Evolutionary conservation across 2,113 vertebrate genomes (phyloP).

Genomic region (Hydrochoerus hydrochaeris): DNA sequence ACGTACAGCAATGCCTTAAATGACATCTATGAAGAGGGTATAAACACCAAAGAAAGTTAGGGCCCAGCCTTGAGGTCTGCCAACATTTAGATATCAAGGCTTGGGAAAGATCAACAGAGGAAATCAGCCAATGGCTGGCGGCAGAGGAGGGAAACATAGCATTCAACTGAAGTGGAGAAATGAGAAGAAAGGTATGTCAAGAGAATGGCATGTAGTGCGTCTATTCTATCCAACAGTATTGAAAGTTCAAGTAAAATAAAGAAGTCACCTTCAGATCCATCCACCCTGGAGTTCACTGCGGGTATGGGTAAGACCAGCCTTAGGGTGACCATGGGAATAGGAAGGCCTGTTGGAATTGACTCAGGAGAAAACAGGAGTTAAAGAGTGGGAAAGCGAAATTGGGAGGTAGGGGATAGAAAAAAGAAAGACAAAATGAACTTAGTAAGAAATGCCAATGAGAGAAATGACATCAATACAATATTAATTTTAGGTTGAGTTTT

Average conservation of each 20-base stretch:
- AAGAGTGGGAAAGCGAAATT: not conserved
- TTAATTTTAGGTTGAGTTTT: not conserved
- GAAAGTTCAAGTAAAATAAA: not conserved
- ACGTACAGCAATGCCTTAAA: not conserved
- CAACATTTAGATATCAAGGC: not conserved
- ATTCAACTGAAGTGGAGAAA: not conserved
- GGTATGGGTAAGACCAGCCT: not conserved
- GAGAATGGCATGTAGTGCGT: not conserved
- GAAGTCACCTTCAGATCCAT: not conserved
- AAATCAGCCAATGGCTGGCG: not conserved
- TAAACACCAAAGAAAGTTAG: not conserved
- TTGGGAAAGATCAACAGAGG: not conserved
- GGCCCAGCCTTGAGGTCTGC: not conserved
- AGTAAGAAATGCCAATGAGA: not conserved
- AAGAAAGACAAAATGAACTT: not conserved
- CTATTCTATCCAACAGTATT: not conserved
- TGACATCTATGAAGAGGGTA: not conserved
- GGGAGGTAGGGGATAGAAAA: not conserved
- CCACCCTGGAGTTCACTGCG: too few species aligned
- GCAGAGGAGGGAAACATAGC: not conserved
- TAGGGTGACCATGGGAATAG: too few species aligned
- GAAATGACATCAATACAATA: not conserved
- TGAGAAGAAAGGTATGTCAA: not conserved
- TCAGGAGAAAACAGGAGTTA: not conserved
- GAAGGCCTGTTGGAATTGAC: not conserved